These are phyloP conservation scores for Hydrolagus colliei DNA, from an alignment of 2,797 vertebrate genomes.

Conservation along the genomic window DNA sequence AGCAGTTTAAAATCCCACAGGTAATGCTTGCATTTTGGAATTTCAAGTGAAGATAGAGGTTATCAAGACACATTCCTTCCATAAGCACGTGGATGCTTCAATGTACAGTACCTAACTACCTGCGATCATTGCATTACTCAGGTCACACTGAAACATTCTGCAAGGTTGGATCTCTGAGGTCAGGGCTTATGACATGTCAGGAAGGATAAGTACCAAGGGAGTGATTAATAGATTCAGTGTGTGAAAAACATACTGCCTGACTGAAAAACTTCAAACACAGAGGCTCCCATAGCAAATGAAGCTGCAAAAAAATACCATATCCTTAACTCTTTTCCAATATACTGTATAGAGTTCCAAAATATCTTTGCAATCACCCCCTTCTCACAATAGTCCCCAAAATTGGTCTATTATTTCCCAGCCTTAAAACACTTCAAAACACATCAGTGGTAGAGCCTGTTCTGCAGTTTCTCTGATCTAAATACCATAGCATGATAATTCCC, in stretches of 20 bases:
- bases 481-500: too few relatives aligned
- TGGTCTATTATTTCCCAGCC: not conserved
- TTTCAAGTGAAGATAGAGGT: too few relatives aligned
- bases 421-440: not conserved
- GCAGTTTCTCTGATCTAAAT: too few relatives aligned
- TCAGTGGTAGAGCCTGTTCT: not conserved
- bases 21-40: too few relatives aligned
- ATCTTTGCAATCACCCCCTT: not conserved
- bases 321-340: not conserved
- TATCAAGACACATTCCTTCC: too few relatives aligned
- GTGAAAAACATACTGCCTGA: conserved; percentile 2
- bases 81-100: too few relatives aligned
- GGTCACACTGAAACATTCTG: not conserved
- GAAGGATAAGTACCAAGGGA: conserved; percentile 29
- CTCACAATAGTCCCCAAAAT: not conserved
- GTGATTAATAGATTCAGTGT: conserved; percentile 27
- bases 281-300: not conserved
- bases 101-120: not conserved
- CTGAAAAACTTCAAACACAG: not conserved
- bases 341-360: not conserved
- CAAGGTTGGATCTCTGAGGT: conserved; percentile 10
- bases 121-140: not conserved
- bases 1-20: too few relatives aligned
- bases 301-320: not conserved
- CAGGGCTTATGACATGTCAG: not conserved